Evolutionary conservation across 2,113 vertebrate genomes (phyloP).

Genomic region (Chaetops frenatus): DNA sequence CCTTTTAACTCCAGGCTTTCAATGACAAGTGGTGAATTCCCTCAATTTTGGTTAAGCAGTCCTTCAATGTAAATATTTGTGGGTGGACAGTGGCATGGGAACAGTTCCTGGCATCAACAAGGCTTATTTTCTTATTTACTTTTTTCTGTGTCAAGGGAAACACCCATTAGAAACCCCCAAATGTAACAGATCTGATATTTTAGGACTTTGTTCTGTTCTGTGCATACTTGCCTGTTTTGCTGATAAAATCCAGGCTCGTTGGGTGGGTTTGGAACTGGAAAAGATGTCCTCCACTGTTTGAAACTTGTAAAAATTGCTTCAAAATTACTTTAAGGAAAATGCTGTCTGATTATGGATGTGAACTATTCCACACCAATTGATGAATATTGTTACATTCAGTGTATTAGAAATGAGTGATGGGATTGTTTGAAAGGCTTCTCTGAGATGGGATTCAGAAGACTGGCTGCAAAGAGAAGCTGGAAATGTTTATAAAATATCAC

Average conservation of each 20-base stretch:
- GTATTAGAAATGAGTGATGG: not conserved
- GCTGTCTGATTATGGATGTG: not conserved
- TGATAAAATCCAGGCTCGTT: not conserved
- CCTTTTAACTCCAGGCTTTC: not conserved
- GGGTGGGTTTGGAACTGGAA: not conserved
- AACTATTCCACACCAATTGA: not conserved
- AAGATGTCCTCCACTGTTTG: not conserved
- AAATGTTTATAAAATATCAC: not conserved
- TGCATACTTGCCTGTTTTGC: not conserved
- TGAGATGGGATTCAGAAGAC: not conserved
- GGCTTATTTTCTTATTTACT: not conserved
- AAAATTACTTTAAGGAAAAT: not conserved
- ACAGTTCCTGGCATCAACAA: not conserved
- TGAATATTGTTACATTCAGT: not conserved
- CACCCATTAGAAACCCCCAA: not conserved
- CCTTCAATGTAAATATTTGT: not conserved
- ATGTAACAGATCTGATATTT: not conserved
- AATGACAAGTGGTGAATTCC: not conserved
- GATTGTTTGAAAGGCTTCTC: not conserved
- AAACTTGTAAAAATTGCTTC: not conserved
- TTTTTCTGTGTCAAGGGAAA: not conserved
- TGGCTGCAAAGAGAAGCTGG: not conserved
- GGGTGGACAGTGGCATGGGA: not conserved
- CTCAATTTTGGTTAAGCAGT: not conserved
- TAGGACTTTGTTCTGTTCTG: not conserved